These are phyloP conservation scores for Chinchilla lanigera DNA, from an alignment of 2,113 vertebrate genomes.

Conservation along the genomic window DNA sequence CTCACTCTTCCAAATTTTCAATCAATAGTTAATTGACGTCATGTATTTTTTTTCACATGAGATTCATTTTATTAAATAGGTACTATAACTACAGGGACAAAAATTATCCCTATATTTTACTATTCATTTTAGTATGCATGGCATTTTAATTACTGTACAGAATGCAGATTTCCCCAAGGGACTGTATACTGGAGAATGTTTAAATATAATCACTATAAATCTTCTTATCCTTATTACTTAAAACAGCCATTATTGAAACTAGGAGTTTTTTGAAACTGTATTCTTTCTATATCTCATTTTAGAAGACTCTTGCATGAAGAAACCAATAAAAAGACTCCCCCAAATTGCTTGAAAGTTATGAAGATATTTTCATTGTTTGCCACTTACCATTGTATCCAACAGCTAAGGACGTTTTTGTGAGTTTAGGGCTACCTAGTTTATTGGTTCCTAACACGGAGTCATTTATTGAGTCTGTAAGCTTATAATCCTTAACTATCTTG, in stretches of 20 bases:
- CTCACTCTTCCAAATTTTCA: background rate
- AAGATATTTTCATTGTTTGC: slow-evolving; percentile 30
- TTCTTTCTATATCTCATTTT: slow-evolving; percentile 67
- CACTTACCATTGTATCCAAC: slow-evolving; percentile 29
- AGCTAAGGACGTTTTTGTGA: background rate
- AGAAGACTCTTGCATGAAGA: slow-evolving; percentile 33
- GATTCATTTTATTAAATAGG: background rate
- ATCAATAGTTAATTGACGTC: background rate
- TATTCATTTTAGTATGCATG: background rate
- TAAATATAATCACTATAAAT: slow-evolving; percentile 43
- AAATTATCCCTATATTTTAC: background rate
- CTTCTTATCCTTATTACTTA: slow-evolving; percentile 59
- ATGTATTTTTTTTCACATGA: background rate
- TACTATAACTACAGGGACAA: background rate
- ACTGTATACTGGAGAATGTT: background rate
- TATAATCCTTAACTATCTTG: slow-evolving; percentile 32
- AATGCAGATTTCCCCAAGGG: slow-evolving; percentile 41
- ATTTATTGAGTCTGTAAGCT: slow-evolving; percentile 25
- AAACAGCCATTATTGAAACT: slow-evolving; percentile 38
- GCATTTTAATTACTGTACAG: slow-evolving; percentile 61
- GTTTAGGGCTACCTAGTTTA: slow-evolving; percentile 55
- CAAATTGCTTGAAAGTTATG: slow-evolving; percentile 31
- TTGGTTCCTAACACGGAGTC: slow-evolving; percentile 51
- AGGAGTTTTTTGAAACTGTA: background rate
- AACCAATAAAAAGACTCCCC: slow-evolving; percentile 39